A percentile compares a stretch with the other conserved stretches of the same genome.
These are phyloP conservation scores for Ifrita kowaldi DNA, from an alignment of 2,113 vertebrate genomes.

Conservation along the genomic window DNA sequence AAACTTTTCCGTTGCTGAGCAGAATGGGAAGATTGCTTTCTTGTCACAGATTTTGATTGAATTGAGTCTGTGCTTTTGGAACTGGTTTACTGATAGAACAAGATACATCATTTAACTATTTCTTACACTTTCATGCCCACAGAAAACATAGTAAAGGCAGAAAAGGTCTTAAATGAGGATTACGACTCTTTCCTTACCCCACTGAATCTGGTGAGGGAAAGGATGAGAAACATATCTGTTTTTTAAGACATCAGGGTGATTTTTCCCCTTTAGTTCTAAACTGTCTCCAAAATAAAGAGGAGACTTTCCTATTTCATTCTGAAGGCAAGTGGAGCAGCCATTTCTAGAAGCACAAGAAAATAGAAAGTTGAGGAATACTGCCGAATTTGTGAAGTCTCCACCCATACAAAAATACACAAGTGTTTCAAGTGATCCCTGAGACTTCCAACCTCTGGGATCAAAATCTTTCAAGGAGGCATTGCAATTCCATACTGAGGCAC, in stretches of 20 bases:
- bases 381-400: not conserved
- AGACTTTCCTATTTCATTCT: not conserved
- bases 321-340: not conserved
- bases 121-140: not conserved
- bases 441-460: not conserved
- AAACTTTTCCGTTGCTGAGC: constrained; percentile 36
- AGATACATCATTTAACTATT: constrained; percentile 57
- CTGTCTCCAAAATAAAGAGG: not conserved
- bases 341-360: not conserved
- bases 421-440: not conserved
- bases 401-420: not conserved
- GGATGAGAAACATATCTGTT: not conserved
- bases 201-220: not conserved
- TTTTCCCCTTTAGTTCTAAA: not conserved
- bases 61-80: constrained; percentile 53
- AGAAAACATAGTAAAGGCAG: not conserved
- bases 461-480: not conserved
- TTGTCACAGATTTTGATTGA: constrained; percentile 71
- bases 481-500: not conserved
- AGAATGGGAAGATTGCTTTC: constrained; percentile 62
- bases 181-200: not conserved
- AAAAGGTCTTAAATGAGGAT: not conserved
- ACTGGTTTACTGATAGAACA: constrained; percentile 44
- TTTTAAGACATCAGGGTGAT: not conserved
- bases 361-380: not conserved